A percentile compares a stretch with the other conserved stretches of the same genome.
These are phyloP conservation scores for Pangasius sanitwongsei DNA, from an alignment of 2,797 vertebrate species.

Conservation along the genomic window DNA sequence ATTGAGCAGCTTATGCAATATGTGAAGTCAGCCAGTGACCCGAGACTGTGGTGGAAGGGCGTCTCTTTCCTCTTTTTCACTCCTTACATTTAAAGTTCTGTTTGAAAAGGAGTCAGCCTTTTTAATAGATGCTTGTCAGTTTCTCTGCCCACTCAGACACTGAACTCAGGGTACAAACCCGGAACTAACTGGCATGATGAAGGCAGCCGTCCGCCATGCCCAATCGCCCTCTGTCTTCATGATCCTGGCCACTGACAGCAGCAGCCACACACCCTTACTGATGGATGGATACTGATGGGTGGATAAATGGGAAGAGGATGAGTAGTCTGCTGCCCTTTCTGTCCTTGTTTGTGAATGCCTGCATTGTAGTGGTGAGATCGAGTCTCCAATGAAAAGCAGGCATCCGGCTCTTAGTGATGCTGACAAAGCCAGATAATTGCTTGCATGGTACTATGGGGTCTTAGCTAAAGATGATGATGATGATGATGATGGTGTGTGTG, in stretches of 20 bases:
- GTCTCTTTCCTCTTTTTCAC: background rate
- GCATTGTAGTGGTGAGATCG: conserved; percentile 26
- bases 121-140: conserved; percentile 55
- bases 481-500: background rate
- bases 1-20: conserved; percentile 78
- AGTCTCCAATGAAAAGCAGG: conserved; percentile 24
- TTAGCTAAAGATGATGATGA: conserved; percentile 1
- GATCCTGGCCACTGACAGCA: conserved; percentile 69
- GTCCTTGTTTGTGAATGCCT: conserved; percentile 42
- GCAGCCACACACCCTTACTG: conserved; percentile 45
- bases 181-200: conserved; percentile 79
- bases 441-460: conserved; percentile 30
- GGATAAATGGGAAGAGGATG: conserved; percentile 56
- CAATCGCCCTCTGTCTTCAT: conserved; percentile 73
- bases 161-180: conserved; percentile 56
- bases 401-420: conserved; percentile 28
- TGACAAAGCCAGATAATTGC: conserved; percentile 29
- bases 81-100: background rate
- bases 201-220: conserved; percentile 72
- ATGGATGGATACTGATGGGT: conserved; percentile 56
- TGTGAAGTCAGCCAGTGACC: conserved; percentile 61
- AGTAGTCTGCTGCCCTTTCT: conserved; percentile 43
- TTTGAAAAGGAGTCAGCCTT: conserved; percentile 34
- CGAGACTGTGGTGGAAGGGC: conserved; percentile 54
- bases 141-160: conserved; percentile 26